Evolutionary conservation across 1,140 invertebrate genomes (phyloP), one percentile per base, ranked within the genome.

Genomic region (Brachionus manjavacas): DNA sequence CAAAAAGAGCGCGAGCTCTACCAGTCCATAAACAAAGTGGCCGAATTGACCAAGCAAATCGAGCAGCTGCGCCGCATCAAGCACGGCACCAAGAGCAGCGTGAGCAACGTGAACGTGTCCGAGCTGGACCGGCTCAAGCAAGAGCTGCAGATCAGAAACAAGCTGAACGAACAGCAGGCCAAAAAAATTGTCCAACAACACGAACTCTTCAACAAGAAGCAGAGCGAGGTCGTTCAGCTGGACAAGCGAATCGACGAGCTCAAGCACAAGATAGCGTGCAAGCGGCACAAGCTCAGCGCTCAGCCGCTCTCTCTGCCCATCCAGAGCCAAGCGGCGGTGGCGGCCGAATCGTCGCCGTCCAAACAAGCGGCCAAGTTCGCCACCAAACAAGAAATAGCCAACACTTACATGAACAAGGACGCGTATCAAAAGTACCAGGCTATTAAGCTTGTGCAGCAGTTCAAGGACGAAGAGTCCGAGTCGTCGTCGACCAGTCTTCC

Each of bases 1-100:
- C 95, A 97, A 88, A 98, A 98, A 89, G 96, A 98, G 88, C 97
- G 97, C 89, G 96, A 98, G 90, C 91, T 98, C 49, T 95, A 94
- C 35, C 89, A 97, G 91, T 96, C 96, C 1, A 95, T 97, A 86
- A 94, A 94, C 85, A 96, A 96, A 90, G 96, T 98, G 86, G 96
- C 97, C 87, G 95, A 96, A 89, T 90, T 98, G 87, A 97, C 95
- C 79, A 91, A 94, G 86, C 96, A 98, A 89, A 91, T 98, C 86
- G 96, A 97, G 88, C 95, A 96, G 86, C 89, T 98, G 55, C 90
- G 93, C 84, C 88, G 94, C 86, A 89, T 89, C 23, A 86, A 87
- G 84, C 86, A 86, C 85, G 90, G 90, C 80, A 85, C 86, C 8
- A 87, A 85, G 80, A 91, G 92, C 84, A 91, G 92, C 76, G 93